Percentiles rank a stretch among this genome's conserved stretches.
Conservation (phyloP, 37 sponge, comb jelly and placozoan species). For the Beroe ovata region DNA sequence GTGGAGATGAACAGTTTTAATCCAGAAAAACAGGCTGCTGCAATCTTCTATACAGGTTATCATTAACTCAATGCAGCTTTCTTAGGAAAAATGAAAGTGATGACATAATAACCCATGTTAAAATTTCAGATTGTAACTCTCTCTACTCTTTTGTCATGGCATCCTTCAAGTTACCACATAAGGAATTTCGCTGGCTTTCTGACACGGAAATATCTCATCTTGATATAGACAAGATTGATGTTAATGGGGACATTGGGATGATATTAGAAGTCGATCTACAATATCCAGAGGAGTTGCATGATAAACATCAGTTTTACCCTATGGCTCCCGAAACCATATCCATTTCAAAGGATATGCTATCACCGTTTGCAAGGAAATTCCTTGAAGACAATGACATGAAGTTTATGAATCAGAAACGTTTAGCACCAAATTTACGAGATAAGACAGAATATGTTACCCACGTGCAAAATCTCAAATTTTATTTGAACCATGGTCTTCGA, state of each 20-base stretch:
- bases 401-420: background rate
- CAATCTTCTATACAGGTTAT: background rate
- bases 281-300: background rate
- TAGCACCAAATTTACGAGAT: background rate
- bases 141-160: no score
- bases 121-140: background rate
- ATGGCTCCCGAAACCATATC: background rate
- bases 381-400: background rate
- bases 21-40: background rate
- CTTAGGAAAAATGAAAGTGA: background rate
- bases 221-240: background rate
- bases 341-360: background rate
- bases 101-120: background rate
- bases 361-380: background rate
- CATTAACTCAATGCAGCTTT: background rate
- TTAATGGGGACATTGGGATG: background rate
- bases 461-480: background rate
- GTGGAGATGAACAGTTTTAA: background rate
- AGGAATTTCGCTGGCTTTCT: background rate
- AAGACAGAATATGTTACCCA: constrained; percentile 3
- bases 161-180: constrained; percentile 1
- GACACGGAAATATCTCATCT: background rate
- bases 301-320: background rate
- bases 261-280: constrained; percentile 13
- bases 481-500: background rate